Base-by-base conservation (phyloP, 2,888 invertebrate species). In the Limenitis camilla region DNA sequence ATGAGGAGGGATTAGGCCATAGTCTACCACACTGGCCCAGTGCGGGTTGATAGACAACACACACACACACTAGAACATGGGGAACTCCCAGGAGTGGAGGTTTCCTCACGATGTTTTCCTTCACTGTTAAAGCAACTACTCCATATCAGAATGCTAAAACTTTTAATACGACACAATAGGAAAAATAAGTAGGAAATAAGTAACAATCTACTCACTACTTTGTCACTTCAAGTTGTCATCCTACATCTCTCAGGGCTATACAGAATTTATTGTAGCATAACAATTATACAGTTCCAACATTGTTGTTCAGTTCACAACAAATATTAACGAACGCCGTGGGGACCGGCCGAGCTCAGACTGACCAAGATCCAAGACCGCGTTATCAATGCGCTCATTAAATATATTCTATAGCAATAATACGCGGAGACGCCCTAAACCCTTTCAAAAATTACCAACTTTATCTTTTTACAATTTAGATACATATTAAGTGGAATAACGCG, bases 331-430 rank as follows among this genome's bases (percentile, higher is more conserved):
- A 55, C 60, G 40, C 55, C 39, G 44, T 52, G 52, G 45, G 47
- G 40, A 53, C 59, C 58, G 57, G 62, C 41, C 65, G 63, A 51
- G 50, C 58, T 54, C 61, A 50, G 59, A 71, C 71, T 72, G 70
- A 54, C 58, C 57, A 63, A 19, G 19, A 19, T 30, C 29, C 53
- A 56, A 58, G 61, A 61, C 62, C 62, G 57, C 64, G 60, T 67
- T 67, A 66, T 68, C 68, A 59, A 46, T 53, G 53, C 58, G 59
- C 58, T 58, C 59, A 56, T 56, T 56, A 55, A 51, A 44, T 53
- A 55, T 53, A 29, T 29, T 30, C 42, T 50, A 49, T 28, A 36
- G 27, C 19, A 27, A 9, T 8, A 9, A 29, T 29, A 50, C 31
- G 43, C 45, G 11, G 28, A n/a, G 33, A 30, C 56, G 28, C 38